These are phyloP conservation scores for Sebastes jordani DNA, from an alignment of 2,797 vertebrate genomes.

Conservation along the genomic window DNA sequence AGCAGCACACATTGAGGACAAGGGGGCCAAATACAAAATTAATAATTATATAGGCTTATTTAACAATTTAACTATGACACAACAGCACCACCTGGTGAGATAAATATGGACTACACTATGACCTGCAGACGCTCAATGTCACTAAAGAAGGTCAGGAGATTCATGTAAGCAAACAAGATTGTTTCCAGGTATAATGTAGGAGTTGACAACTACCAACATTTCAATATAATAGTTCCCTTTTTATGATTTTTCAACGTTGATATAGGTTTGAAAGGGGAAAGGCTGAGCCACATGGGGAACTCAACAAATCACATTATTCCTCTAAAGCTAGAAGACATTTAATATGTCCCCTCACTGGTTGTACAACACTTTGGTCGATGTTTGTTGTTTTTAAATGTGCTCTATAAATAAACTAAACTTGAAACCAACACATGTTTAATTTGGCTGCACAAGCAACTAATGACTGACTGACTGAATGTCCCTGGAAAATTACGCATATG, in stretches of 20 bases:
- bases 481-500: background rate
- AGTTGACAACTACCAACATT: background rate
- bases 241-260: background rate
- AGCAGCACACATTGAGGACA: background rate
- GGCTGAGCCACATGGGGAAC: slow-evolving; percentile 4
- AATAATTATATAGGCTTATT: background rate
- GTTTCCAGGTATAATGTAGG: background rate
- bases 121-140: slow-evolving; percentile 9
- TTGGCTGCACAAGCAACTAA: background rate
- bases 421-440: background rate
- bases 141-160: slow-evolving; percentile 6
- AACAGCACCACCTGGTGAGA: slow-evolving; percentile 53
- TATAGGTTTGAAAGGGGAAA: background rate
- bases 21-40: background rate
- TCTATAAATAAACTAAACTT: background rate
- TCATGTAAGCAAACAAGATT: background rate
- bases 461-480: background rate
- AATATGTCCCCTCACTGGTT: background rate
- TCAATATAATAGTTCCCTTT: background rate
- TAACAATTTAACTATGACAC: slow-evolving; percentile 4
- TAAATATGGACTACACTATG: background rate
- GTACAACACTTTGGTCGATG: background rate
- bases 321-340: background rate
- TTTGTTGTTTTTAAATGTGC: background rate
- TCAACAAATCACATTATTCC: background rate